Conservation (phyloP, 1,140 invertebrate species). For the Hycleus cichorii region DNA sequence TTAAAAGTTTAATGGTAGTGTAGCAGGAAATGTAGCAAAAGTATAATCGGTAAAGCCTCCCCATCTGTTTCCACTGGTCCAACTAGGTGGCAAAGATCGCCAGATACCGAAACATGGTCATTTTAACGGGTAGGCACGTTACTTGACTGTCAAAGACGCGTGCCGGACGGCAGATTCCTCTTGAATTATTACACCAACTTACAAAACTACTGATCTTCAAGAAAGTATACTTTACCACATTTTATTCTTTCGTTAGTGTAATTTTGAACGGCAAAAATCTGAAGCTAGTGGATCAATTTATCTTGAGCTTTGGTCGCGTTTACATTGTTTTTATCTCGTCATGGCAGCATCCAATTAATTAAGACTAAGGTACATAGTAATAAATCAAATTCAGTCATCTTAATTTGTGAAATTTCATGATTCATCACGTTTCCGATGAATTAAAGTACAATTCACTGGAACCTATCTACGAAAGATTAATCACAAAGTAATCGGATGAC, state of each 20-base stretch:
- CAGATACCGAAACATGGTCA: constrained; percentile 10
- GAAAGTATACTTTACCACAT: too few relatives aligned
- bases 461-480: constrained; percentile 13
- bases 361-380: constrained; percentile 12
- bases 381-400: constrained; percentile 19
- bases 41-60: constrained; percentile 2
- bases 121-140: constrained; percentile 12
- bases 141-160: constrained; percentile 18
- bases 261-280: too few relatives aligned
- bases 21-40: too few relatives aligned
- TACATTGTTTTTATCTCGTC: constrained; percentile 13
- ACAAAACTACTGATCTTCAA: background rate
- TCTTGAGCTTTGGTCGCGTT: constrained; percentile 8
- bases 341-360: constrained; percentile 12
- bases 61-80: constrained; percentile 4
- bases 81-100: constrained; percentile 8
- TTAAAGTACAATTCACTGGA: constrained; percentile 13
- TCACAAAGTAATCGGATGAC: constrained; percentile 12
- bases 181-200: constrained; percentile 25
- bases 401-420: constrained; percentile 21
- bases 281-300: constrained; percentile 1
- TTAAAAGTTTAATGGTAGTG: too few relatives aligned
- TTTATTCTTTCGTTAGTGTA: too few relatives aligned
- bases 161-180: constrained; percentile 19
- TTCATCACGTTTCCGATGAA: constrained; percentile 21